These are phyloP conservation scores for Catamblyrhynchus diadema DNA, from an alignment of 2,797 vertebrate species.

Conservation along the genomic window DNA sequence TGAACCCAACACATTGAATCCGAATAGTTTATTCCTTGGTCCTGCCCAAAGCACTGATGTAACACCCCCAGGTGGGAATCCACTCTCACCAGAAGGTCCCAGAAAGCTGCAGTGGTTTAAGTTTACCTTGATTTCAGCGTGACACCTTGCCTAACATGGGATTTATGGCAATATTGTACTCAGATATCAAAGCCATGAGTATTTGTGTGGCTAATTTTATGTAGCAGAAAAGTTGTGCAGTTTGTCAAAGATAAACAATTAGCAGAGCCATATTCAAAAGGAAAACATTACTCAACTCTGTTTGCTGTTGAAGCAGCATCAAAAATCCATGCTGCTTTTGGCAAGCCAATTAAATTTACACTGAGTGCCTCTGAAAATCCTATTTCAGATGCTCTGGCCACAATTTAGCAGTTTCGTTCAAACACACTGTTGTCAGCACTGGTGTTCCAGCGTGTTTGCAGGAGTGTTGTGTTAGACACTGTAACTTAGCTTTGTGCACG, in stretches of 20 bases:
- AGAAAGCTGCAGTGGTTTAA: background rate
- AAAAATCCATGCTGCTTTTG: background rate
- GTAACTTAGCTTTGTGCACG: background rate
- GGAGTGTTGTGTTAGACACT: background rate
- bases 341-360: background rate
- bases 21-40: background rate
- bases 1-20: accelerated
- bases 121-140: background rate
- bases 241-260: background rate
- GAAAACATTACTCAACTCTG: background rate
- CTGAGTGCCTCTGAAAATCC: background rate
- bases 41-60: background rate
- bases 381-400: background rate
- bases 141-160: background rate
- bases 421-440: background rate
- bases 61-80: background rate
- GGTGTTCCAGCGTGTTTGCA: background rate
- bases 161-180: background rate
- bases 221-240: background rate
- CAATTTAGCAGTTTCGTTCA: background rate
- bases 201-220: background rate
- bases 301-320: background rate
- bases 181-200: background rate
- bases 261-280: background rate
- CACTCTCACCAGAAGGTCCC: background rate